These are phyloP conservation scores for Epinephelus lanceolatus DNA, from an alignment of 2,113 vertebrate species.

Conservation along the genomic window DNA sequence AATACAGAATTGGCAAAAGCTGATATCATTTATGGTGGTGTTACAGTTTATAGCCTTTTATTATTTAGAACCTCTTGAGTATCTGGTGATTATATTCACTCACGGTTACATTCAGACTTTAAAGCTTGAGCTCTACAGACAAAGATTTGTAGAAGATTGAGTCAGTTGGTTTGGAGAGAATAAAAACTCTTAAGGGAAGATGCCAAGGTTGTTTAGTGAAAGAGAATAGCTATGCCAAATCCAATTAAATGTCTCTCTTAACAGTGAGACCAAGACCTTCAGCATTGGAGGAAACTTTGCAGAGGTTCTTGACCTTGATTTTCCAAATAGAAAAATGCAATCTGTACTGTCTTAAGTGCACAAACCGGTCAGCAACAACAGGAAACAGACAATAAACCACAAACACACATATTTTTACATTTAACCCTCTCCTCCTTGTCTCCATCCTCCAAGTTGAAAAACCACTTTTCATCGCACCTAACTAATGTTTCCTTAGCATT, in stretches of 20 bases:
- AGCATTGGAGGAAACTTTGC: not conserved
- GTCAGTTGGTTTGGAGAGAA: not conserved
- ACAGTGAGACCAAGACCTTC: not conserved
- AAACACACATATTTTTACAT: not conserved
- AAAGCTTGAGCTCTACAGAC: constrained; percentile 15
- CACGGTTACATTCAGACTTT: constrained; percentile 1
- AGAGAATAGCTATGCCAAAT: not conserved
- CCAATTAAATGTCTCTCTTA: too few relatives aligned
- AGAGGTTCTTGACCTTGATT: not conserved
- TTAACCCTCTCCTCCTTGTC: too few relatives aligned
- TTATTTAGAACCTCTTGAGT: constrained; percentile 34
- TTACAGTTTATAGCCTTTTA: constrained; percentile 30
- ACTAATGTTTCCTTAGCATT: not conserved
- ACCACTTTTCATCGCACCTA: not conserved
- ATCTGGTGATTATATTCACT: constrained; percentile 29
- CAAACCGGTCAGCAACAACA: not conserved
- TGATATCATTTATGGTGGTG: constrained; percentile 24
- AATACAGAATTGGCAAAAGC: constrained; percentile 36
- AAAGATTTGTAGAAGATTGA: constrained; percentile 8
- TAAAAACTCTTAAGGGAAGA: not conserved
- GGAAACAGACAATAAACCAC: not conserved
- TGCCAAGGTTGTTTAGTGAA: not conserved
- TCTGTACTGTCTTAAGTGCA: not conserved
- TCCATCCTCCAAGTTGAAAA: not conserved
- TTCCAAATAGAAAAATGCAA: not conserved